phyloP scores from a whole-genome alignment of 2,113 vertebrate genomes.

The Trichomycterus rosablanca region DNA sequence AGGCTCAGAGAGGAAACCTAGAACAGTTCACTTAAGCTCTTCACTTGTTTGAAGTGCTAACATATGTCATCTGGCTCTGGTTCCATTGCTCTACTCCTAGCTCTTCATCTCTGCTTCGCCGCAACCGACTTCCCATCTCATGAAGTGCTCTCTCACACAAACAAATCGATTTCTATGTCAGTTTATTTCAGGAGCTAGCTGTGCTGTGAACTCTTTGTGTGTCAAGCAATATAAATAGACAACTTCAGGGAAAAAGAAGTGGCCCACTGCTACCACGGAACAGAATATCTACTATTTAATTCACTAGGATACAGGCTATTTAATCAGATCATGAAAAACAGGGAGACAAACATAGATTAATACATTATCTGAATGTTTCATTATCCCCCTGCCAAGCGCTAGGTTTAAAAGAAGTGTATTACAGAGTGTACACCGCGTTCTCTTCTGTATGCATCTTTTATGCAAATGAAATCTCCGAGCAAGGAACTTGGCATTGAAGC shows the following conservation, averaged over 20 bases:
- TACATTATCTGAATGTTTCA: too few relatives aligned
- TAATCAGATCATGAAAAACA: too few relatives aligned
- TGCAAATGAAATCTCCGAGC: too few relatives aligned
- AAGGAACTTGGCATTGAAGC: too few relatives aligned
- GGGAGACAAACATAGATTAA: too few relatives aligned
- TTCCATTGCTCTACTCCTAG: neutral
- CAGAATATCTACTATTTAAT: neutral
- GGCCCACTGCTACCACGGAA: slow-evolving; percentile 2
- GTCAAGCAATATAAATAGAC: slow-evolving; percentile 38
- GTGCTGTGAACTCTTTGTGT: slow-evolving; percentile 25
- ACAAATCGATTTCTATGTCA: slow-evolving; percentile 32
- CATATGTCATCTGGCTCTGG: slow-evolving; percentile 15
- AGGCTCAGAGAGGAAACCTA: slow-evolving; percentile 4
- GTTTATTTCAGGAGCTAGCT: slow-evolving; percentile 24
- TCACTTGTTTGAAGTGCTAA: slow-evolving; percentile 16
- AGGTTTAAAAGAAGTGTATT: too few relatives aligned
- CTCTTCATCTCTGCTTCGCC: neutral
- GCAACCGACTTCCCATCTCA: slow-evolving; percentile 5
- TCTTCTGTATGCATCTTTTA: too few relatives aligned
- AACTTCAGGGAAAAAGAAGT: slow-evolving; percentile 16
- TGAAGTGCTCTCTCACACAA: slow-evolving; percentile 20
- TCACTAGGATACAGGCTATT: neutral
- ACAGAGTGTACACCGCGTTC: too few relatives aligned
- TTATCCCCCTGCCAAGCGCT: too few relatives aligned
- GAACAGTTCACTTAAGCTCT: neutral